Base-by-base conservation (phyloP, 2,113 vertebrate genomes). In the Verasper variegatus region DNA sequence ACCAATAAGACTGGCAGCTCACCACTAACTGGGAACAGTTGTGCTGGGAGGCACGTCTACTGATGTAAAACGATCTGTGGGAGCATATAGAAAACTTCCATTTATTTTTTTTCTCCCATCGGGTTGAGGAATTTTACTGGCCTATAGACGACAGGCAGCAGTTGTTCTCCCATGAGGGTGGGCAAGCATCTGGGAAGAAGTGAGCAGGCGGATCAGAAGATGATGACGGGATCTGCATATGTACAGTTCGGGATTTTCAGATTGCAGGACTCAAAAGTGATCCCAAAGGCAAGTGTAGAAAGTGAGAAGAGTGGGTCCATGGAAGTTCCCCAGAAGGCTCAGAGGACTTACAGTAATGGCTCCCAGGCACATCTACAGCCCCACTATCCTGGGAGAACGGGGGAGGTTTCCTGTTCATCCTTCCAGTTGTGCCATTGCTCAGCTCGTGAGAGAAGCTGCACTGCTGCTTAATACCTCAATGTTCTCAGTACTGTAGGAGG, bases 1-100 rank as follows among this genome's bases (percentile, higher is more conserved):
- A 84, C 80, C 51, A 86, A 89, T 83, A 88, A 84, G 78, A 86
- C 76, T 86, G 89, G 86, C 90, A 83, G 86, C 81, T 66, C 42
- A 64, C 86, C 88, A 76, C 80, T 87, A 88, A 90, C 91, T 84
- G 82, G 68, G 81, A 93, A 92, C 91, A 94, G 90, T 94, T 93
- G 89, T 76, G 82, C 84, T 49, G 76, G 77, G 84, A 89, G 85
- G 86, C 80, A 91, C 67, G 85, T 91, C 83, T 55, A 74, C 85
- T 69, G 70, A 47, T 89, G 92, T 93, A 94, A 94, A 92, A 82
- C 62, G 87, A 95, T 94, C 89, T 80, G 66, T 45, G 52, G 79
- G 85, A 86, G 85, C 85, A 83, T 81, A 91, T 83, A 89, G 86
- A 91, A 91, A 88, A 90, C 87, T 85, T 88, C 85, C 86, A 86